Conservation (phyloP, 92 coral and sea anemone species). For the Porites divaricata region DNA sequence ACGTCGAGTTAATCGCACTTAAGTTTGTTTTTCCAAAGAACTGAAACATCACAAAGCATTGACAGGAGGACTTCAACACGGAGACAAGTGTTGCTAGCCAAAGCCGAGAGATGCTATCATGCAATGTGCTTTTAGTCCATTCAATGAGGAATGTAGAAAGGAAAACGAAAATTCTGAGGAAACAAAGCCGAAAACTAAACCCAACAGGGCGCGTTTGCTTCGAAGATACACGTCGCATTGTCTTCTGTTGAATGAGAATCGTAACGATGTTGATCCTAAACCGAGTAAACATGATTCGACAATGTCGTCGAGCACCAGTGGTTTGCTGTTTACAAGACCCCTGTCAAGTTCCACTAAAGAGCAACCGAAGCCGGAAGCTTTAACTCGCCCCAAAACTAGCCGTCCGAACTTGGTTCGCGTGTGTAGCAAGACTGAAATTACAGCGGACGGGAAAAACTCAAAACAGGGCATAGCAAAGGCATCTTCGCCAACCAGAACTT, state of each 20-base stretch:
- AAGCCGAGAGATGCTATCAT: not conserved
- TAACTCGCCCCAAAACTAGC: constrained; percentile 15
- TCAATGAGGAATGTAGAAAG: not conserved
- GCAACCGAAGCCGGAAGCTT: not conserved
- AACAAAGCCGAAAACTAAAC: not conserved
- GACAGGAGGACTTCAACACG: not conserved
- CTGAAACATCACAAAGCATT: not conserved
- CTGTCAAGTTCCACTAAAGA: constrained; percentile 24
- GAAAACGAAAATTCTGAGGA: constrained; percentile 2
- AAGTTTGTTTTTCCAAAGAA: constrained; percentile 2
- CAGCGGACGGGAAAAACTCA: not conserved
- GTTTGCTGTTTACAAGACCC: constrained; percentile 28
- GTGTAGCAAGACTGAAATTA: not conserved
- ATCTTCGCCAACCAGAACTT: not conserved
- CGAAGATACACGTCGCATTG: constrained; percentile 27
- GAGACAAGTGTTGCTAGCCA: not conserved
- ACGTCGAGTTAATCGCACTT: not conserved
- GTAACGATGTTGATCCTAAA: not conserved
- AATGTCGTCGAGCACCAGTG: constrained; percentile 34
- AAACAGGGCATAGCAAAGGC: not conserved
- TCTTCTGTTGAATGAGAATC: constrained; percentile 1
- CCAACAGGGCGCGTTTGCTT: constrained; percentile 1
- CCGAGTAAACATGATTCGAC: constrained; percentile 20
- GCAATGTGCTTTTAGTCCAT: not conserved
- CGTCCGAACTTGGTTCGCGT: not conserved